These are phyloP conservation scores for Lacerta agilis DNA, from an alignment of 2,797 vertebrate species.

Conservation along the genomic window DNA sequence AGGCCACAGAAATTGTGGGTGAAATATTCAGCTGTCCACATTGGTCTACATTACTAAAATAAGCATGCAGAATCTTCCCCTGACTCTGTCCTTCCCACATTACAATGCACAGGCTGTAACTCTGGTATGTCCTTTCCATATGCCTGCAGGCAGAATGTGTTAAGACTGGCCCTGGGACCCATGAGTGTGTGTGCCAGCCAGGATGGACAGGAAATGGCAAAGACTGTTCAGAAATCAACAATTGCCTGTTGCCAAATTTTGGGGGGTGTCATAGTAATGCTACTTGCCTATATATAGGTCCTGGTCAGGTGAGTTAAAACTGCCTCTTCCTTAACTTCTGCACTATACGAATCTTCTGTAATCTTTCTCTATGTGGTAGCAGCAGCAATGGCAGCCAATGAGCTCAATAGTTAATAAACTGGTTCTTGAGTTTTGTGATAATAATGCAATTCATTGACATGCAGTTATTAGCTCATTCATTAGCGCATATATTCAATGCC, in stretches of 20 bases:
- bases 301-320: constrained; percentile 85
- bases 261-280: constrained; percentile 88
- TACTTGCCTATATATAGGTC: constrained; percentile 88
- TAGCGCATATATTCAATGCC: neutral
- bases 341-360: neutral
- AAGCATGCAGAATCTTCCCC: too few relatives aligned
- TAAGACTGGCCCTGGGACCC: constrained; percentile 72
- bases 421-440: neutral
- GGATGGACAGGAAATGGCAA: constrained; percentile 89
- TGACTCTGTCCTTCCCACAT: neutral
- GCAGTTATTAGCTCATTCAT: neutral
- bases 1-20: neutral
- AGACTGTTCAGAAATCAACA: constrained; percentile 88
- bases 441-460: neutral
- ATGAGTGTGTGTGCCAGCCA: constrained; percentile 83
- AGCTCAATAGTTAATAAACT: neutral
- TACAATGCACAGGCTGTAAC: neutral
- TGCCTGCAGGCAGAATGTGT: constrained; percentile 87
- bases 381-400: neutral
- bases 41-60: neutral
- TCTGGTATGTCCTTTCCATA: neutral
- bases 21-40: neutral
- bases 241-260: constrained; percentile 77
- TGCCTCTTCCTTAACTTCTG: neutral
- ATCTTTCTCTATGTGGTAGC: neutral